phyloP scores from a whole-genome alignment of 2,797 vertebrate species.

The Clamator glandarius region DNA sequence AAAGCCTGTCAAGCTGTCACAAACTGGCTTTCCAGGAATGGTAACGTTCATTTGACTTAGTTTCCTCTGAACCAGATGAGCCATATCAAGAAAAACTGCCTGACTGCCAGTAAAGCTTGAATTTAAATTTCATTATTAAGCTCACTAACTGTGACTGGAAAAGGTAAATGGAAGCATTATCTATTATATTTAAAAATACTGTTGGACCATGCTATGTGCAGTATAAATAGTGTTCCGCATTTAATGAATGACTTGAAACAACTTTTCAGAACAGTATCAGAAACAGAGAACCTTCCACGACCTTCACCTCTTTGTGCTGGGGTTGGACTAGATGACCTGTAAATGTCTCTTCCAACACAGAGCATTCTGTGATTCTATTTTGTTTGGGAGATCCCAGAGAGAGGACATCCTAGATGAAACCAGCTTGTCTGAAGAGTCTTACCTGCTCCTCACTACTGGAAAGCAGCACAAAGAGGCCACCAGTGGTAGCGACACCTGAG shows the following conservation, averaged over 20 bases:
- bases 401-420: background rate
- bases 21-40: background rate
- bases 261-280: background rate
- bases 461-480: background rate
- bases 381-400: background rate
- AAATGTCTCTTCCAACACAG: no score
- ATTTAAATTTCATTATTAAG: background rate
- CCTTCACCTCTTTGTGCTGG: background rate
- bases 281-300: background rate
- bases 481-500: rapidly evolving
- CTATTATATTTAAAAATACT: background rate
- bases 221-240: background rate
- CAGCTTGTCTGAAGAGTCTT: background rate
- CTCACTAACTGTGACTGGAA: background rate
- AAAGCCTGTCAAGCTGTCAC: background rate
- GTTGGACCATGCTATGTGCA: background rate
- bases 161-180: background rate
- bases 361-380: no score
- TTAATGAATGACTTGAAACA: background rate
- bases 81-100: background rate
- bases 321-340: no score
- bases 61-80: background rate
- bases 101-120: background rate
- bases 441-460: background rate
- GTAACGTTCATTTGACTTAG: background rate